Percentiles rank a stretch among this genome's conserved stretches.
Evolutionary conservation across 2,113 vertebrate species (phyloP).

Genomic region (Potamarius usumacintae): DNA sequence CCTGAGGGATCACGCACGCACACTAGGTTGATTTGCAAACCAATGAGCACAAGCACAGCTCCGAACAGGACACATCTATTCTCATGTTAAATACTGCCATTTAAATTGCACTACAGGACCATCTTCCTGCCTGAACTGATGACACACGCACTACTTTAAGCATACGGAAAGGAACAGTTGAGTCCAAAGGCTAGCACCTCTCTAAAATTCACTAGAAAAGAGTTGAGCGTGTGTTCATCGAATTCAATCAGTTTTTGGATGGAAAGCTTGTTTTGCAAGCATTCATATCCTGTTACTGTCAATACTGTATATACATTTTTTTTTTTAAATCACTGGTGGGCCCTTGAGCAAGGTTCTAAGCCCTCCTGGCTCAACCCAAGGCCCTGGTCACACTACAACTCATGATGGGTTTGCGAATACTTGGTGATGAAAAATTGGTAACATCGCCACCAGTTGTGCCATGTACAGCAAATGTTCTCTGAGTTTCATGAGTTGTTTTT

Average conservation of each 20-base stretch:
- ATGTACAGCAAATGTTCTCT: no score
- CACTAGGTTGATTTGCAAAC: constrained; percentile 52
- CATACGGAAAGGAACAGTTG: background rate
- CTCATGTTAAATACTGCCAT: constrained; percentile 44
- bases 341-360: no score
- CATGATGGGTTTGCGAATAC: no score
- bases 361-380: no score
- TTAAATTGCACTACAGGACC: constrained; percentile 27
- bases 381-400: no score
- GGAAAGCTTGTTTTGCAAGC: background rate
- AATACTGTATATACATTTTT: background rate
- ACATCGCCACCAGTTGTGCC: no score
- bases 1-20: constrained; percentile 18
- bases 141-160: background rate
- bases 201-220: background rate
- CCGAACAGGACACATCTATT: constrained; percentile 38
- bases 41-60: constrained; percentile 37
- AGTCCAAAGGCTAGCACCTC: background rate
- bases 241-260: no score
- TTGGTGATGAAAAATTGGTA: no score
- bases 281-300: background rate
- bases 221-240: background rate
- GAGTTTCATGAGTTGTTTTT: no score
- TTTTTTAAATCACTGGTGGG: no score
- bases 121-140: background rate